A percentile compares a stretch with the other conserved stretches of the same genome.
Evolutionary conservation across 2,797 vertebrate genomes (phyloP).

Genomic region (Thalassophryne amazonica): DNA sequence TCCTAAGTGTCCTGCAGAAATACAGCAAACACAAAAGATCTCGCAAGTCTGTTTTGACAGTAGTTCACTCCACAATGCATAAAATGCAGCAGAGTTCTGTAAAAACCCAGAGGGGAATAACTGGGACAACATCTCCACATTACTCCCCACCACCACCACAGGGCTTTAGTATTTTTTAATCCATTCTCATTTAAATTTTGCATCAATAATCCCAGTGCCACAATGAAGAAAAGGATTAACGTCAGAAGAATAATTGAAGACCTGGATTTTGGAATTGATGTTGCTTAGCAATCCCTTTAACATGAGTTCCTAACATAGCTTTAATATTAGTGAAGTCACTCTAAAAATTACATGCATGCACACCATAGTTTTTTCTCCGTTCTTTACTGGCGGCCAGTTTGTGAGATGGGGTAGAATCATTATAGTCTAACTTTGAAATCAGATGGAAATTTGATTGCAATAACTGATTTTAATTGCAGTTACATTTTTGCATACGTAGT

Average conservation of each 20-base stretch:
- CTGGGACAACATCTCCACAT: slow-evolving; percentile 13
- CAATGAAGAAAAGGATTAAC: slow-evolving; percentile 49
- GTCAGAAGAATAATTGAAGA: slow-evolving; percentile 41
- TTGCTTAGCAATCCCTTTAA: slow-evolving; percentile 51
- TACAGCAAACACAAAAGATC: neutral
- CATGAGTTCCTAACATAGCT: slow-evolving; percentile 47
- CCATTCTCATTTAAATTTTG: slow-evolving; percentile 42
- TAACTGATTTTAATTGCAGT: no score
- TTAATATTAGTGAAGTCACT: slow-evolving; percentile 46
- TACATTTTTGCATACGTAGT: no score
- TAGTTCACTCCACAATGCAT: neutral
- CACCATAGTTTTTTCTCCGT: slow-evolving; percentile 23
- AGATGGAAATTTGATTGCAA: no score
- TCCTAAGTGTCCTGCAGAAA: slow-evolving; percentile 16
- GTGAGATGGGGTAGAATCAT: slow-evolving; percentile 2
- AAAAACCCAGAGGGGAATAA: slow-evolving; percentile 19
- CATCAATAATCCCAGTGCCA: slow-evolving; percentile 48
- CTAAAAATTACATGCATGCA: slow-evolving; percentile 19
- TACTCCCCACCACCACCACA: slow-evolving; percentile 26
- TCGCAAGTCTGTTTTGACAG: neutral
- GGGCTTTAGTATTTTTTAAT: slow-evolving; percentile 11
- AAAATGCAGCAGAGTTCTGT: neutral
- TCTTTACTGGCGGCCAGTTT: slow-evolving; percentile 21
- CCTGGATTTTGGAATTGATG: slow-evolving; percentile 43
- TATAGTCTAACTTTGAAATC: no score